phyloP scores from a whole-genome alignment of 2,888 invertebrate genomes.

The Spodoptera picta region DNA sequence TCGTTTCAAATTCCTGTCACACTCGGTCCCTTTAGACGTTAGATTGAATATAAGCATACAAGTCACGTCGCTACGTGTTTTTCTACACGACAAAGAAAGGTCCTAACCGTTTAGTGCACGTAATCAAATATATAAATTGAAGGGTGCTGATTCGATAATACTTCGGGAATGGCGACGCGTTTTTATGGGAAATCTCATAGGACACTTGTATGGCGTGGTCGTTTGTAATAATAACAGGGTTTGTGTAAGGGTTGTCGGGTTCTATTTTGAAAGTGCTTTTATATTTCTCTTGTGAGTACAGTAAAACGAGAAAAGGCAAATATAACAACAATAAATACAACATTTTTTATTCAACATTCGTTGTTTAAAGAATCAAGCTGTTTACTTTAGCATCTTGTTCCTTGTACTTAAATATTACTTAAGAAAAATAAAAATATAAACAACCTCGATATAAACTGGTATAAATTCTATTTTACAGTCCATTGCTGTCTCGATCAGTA shows the following conservation, averaged over 20 bases:
- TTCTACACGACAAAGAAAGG: slow-evolving; percentile 63
- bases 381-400: no score
- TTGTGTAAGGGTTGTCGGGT: background rate
- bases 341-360: no score
- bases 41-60: slow-evolving; percentile 74
- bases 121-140: slow-evolving; percentile 67
- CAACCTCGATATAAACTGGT: slow-evolving; percentile 10
- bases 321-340: no score
- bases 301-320: no score
- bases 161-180: slow-evolving; percentile 41
- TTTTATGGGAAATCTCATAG: slow-evolving; percentile 27
- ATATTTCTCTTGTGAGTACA: no score
- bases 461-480: slow-evolving; percentile 30
- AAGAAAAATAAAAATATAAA: no score
- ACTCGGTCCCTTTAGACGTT: slow-evolving; percentile 60
- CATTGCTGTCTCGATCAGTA: slow-evolving; percentile 21
- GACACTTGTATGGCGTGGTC: slow-evolving; percentile 11
- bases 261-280: background rate
- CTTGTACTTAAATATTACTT: no score
- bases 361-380: no score
- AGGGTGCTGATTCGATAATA: slow-evolving; percentile 57
- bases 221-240: slow-evolving; percentile 7
- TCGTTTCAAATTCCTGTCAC: slow-evolving; percentile 62
- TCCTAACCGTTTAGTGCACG: slow-evolving; percentile 62
- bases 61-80: slow-evolving; percentile 70